A percentile compares a stretch with the other conserved stretches of the same genome.
Conservation (phyloP, 1,140 invertebrate species). For the Lanistes nyassanus region DNA sequence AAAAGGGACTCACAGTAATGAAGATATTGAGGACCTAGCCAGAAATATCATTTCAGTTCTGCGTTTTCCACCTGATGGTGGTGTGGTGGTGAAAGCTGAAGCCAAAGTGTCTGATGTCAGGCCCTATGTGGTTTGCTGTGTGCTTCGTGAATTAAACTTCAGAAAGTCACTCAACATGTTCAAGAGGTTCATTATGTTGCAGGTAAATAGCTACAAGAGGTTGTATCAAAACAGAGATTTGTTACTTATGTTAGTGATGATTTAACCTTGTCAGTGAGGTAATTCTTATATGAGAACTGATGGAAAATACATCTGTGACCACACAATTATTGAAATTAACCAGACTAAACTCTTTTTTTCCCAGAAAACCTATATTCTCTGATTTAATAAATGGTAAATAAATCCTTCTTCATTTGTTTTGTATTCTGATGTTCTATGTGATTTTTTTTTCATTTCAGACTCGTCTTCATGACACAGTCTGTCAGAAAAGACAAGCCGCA, state of each 20-base stretch:
- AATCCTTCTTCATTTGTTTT: too few relatives aligned
- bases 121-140: constrained; percentile 79
- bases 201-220: constrained; percentile 65
- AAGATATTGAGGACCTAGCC: constrained; percentile 45
- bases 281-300: not conserved
- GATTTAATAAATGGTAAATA: too few relatives aligned
- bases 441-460: constrained; percentile 67
- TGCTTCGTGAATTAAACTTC: constrained; percentile 76
- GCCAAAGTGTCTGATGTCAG: constrained; percentile 73
- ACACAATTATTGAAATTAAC: not conserved
- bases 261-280: too few relatives aligned
- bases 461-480: constrained; percentile 81
- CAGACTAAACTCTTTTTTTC: too few relatives aligned
- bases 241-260: too few relatives aligned
- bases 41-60: constrained; percentile 68
- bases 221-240: not conserved
- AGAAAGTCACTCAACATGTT: constrained; percentile 71
- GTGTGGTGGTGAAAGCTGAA: constrained; percentile 70
- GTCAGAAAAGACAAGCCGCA: constrained; percentile 80
- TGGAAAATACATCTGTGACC: too few relatives aligned
- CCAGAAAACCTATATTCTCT: too few relatives aligned
- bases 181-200: constrained; percentile 83
- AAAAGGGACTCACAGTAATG: constrained; percentile 36
- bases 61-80: constrained; percentile 70
- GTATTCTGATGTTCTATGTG: not conserved